Evolutionary conservation across 2,888 invertebrate genomes (phyloP).

Genomic region (Oithona nana): DNA sequence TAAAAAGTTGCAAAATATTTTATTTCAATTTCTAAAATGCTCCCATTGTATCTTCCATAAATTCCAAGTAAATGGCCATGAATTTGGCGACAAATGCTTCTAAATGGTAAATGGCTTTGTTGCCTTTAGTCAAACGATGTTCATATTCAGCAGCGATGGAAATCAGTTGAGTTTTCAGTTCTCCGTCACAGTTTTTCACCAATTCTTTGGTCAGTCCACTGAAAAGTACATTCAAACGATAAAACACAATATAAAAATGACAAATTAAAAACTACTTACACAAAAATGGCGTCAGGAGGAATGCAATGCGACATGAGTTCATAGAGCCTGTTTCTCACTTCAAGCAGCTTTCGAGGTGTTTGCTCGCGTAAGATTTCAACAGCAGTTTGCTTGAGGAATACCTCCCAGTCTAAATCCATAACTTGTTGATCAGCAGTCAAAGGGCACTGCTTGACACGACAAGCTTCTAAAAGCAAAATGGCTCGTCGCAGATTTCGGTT

Average conservation of each 20-base stretch:
- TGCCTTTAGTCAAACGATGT: conserved; percentile 74
- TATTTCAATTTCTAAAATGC: conserved; percentile 25
- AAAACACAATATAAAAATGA: neutral
- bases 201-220: conserved; percentile 58
- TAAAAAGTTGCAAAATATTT: too few relatives aligned
- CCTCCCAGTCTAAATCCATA: conserved; percentile 78
- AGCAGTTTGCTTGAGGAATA: conserved; percentile 67
- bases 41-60: conserved; percentile 50
- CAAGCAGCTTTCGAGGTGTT: conserved; percentile 57
- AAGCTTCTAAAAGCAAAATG: conserved; percentile 77
- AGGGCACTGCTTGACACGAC: conserved; percentile 57
- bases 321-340: conserved; percentile 70
- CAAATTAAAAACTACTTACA: neutral
- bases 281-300: conserved; percentile 72
- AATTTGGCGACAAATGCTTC: conserved; percentile 94
- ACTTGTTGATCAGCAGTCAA: conserved; percentile 35
- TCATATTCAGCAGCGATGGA: conserved; percentile 74
- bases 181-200: conserved; percentile 70
- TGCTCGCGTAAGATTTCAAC: conserved; percentile 67
- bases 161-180: conserved; percentile 64
- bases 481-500: conserved; percentile 79
- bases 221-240: conserved; percentile 20
- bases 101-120: conserved; percentile 84
- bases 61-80: conserved; percentile 81
- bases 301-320: conserved; percentile 85